phyloP scores from a whole-genome alignment of 2,797 vertebrate species.

The Tangara arthus region DNA sequence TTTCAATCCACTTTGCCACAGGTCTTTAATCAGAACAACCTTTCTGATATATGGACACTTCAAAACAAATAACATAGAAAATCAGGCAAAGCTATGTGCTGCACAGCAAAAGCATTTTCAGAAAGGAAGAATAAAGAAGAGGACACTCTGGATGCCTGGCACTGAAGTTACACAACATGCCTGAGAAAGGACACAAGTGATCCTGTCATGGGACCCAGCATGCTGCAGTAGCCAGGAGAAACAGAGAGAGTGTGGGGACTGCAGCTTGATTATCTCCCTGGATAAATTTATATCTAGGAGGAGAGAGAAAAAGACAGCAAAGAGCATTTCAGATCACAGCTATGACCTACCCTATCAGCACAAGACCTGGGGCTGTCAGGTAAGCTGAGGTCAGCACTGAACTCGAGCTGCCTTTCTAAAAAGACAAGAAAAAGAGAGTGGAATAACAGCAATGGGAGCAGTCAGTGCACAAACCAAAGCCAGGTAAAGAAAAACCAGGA shows the following conservation, averaged over 20 bases:
- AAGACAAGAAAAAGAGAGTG: background rate
- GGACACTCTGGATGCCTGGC: background rate
- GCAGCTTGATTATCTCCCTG: background rate
- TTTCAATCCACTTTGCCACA: background rate
- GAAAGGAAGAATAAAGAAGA: background rate
- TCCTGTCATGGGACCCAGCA: background rate
- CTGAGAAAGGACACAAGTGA: background rate
- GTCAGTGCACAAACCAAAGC: background rate
- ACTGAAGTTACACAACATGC: background rate
- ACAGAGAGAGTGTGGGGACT: background rate
- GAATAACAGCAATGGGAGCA: background rate
- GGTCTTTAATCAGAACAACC: background rate
- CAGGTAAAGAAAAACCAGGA: background rate
- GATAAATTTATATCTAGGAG: background rate
- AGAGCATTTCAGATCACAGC: slow-evolving; percentile 1
- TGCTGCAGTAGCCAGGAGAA: background rate
- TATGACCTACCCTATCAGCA: background rate
- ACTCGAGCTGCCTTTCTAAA: background rate
- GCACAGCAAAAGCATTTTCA: background rate
- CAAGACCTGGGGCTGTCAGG: slow-evolving; percentile 1
- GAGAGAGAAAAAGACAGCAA: background rate
- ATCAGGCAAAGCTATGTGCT: background rate
- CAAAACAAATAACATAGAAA: background rate
- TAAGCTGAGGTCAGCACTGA: slow-evolving; percentile 9
- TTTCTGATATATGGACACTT: background rate